phyloP scores from a whole-genome alignment of 23 tunicate genomes.

The Styela clava region DNA sequence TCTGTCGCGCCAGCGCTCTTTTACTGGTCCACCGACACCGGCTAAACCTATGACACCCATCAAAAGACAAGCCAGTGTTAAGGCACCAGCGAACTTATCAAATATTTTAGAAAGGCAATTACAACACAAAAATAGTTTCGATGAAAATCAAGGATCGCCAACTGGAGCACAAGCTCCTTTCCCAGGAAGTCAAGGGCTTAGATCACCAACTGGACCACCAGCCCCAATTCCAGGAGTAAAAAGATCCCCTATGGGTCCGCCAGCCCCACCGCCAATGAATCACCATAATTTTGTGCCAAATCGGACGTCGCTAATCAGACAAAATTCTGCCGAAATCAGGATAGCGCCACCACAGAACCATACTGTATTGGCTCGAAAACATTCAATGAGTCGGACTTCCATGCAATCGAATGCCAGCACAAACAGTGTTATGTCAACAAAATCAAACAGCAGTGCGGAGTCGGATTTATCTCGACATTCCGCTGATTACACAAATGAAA shows the following conservation, averaged over 20 bases:
- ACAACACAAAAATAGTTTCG: slow-evolving; percentile 1
- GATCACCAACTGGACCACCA: not conserved
- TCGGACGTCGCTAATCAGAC: not conserved
- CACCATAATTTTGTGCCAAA: slow-evolving; percentile 2
- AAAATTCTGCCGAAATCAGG: not conserved
- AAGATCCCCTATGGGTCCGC: not conserved
- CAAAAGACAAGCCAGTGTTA: slow-evolving; percentile 6
- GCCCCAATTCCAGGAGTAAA: not conserved
- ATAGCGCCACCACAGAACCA: not conserved
- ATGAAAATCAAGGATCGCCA: not conserved
- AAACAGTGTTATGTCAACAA: slow-evolving; percentile 12
- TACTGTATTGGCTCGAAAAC: slow-evolving; percentile 4
- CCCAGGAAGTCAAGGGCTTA: not conserved
- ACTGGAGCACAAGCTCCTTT: not conserved
- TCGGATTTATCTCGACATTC: slow-evolving; percentile 14
- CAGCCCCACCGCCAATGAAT: not conserved
- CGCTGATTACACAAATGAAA: slow-evolving; percentile 2
- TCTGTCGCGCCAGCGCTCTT: not conserved
- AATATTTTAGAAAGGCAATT: slow-evolving; percentile 22
- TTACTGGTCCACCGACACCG: slow-evolving; percentile 8
- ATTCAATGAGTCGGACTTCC: slow-evolving; percentile 17
- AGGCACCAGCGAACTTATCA: slow-evolving; percentile 18
- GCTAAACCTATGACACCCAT: slow-evolving; percentile 13
- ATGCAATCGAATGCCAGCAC: slow-evolving; percentile 16
- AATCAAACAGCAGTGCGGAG: slow-evolving; percentile 21